Evolutionary conservation across 2,113 vertebrate species (phyloP).

Genomic region (Platycercus adscitus): DNA sequence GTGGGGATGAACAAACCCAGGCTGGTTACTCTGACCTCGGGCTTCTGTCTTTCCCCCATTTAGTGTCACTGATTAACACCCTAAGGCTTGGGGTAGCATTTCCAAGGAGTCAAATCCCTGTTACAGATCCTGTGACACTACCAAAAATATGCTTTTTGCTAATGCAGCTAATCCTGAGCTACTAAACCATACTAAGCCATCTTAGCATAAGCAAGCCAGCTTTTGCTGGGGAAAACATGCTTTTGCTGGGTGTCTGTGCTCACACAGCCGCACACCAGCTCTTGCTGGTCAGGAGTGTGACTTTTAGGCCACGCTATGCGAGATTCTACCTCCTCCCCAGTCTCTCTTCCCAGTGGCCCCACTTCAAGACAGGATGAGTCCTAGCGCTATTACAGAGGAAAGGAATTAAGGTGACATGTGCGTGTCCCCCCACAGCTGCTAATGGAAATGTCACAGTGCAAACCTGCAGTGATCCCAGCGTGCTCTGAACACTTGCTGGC

Average conservation of each 20-base stretch:
- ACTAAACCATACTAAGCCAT: slow-evolving; percentile 45
- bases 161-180: slow-evolving; percentile 31
- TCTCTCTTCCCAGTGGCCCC: not conserved
- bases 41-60: not conserved
- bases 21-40: not conserved
- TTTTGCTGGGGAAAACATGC: slow-evolving; percentile 11
- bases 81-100: not conserved
- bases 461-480: not conserved
- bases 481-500: not conserved
- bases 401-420: not conserved
- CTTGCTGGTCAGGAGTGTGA: not conserved
- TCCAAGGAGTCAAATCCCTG: not conserved
- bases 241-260: not conserved
- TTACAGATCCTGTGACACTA: not conserved
- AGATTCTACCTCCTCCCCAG: not conserved
- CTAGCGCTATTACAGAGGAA: not conserved
- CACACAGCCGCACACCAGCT: not conserved
- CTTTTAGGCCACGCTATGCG: not conserved
- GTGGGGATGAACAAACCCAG: not conserved
- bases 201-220: slow-evolving; percentile 23
- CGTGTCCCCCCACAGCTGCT: not conserved
- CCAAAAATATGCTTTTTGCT: slow-evolving; percentile 12
- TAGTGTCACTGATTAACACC: not conserved
- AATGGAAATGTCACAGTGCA: slow-evolving; percentile 37
- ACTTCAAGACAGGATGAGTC: not conserved